A percentile compares a stretch with the other conserved stretches of the same genome.
Evolutionary conservation across 2,888 invertebrate genomes (phyloP).

Genomic region (Rhagonycha fulva): DNA sequence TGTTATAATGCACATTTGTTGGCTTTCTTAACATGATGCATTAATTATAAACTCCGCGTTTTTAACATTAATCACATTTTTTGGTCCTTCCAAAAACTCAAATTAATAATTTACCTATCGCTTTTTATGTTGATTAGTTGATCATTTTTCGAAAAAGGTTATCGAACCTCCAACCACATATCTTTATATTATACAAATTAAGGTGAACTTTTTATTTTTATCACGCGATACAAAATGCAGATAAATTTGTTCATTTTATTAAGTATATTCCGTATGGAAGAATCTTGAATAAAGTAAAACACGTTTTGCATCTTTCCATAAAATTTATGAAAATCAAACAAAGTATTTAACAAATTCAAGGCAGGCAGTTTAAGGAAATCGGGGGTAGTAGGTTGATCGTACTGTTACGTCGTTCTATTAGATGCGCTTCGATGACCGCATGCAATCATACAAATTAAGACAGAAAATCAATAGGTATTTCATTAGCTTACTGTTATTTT

Average conservation of each 20-base stretch:
- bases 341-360: neutral
- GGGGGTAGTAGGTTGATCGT: neutral
- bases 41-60: neutral
- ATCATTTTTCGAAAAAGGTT: neutral
- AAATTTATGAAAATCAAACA: no score
- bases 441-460: neutral
- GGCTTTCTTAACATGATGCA: conserved; percentile 8
- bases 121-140: neutral
- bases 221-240: neutral
- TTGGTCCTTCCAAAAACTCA: neutral
- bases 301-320: neutral
- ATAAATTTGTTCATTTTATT: neutral
- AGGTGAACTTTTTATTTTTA: neutral
- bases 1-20: conserved; percentile 23
- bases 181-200: neutral
- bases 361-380: neutral
- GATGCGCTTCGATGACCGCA: neutral
- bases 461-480: neutral
- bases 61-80: neutral
- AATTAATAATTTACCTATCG: neutral
- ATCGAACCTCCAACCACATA: neutral
- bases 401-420: neutral
- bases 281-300: neutral
- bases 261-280: neutral
- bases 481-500: neutral